Conservation (phyloP, 2,113 vertebrate species). For the Meleagris gallopavo region DNA sequence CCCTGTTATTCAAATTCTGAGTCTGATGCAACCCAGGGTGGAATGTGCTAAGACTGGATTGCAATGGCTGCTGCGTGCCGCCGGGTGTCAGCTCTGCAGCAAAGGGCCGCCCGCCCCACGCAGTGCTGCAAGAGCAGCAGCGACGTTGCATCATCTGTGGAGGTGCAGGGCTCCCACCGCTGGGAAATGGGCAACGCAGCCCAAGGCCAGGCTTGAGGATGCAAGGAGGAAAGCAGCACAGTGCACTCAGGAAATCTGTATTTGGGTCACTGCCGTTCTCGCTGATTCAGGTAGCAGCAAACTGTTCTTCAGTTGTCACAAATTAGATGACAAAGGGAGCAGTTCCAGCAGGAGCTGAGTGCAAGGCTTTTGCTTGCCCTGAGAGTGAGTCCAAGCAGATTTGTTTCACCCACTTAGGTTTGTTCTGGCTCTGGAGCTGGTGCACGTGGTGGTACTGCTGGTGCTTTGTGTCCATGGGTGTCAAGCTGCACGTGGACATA, state of each 20-base stretch:
- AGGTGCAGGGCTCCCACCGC: background rate
- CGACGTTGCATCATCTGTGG: constrained; percentile 43
- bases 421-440: background rate
- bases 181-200: background rate
- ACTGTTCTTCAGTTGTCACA: background rate
- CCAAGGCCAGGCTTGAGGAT: background rate
- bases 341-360: fast-evolving
- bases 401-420: background rate
- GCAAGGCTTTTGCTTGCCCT: background rate
- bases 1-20: background rate
- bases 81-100: constrained; percentile 62
- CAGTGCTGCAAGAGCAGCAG: constrained; percentile 4
- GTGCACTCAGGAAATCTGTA: background rate
- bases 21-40: constrained; percentile 61
- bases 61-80: background rate
- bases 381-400: background rate
- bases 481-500: background rate
- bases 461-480: background rate
- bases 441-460: background rate
- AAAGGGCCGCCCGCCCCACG: background rate
- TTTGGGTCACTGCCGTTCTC: background rate
- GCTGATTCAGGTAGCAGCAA: background rate
- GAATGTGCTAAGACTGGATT: constrained; percentile 48
- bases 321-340: fast-evolving
- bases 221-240: background rate